Percentiles rank a stretch among this genome's conserved stretches.
These are phyloP conservation scores for Morone saxatilis DNA, from an alignment of 2,113 vertebrate genomes.

Conservation along the genomic window DNA sequence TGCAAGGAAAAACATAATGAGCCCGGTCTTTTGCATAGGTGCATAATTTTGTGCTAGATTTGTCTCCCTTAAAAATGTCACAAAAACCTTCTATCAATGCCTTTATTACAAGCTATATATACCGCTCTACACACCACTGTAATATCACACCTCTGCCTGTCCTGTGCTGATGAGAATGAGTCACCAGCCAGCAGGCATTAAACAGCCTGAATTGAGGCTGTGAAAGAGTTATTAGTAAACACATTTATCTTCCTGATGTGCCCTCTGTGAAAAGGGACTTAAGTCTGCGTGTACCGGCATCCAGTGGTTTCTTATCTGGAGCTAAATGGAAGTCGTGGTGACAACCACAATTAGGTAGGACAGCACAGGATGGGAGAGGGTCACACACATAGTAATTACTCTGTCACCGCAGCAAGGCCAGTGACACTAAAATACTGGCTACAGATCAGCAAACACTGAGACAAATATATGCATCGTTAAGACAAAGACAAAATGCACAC, in stretches of 20 bases:
- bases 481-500: constrained; percentile 32
- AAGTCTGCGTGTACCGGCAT: constrained; percentile 71
- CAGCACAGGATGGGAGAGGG: constrained; percentile 80
- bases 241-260: constrained; percentile 73
- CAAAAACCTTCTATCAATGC: constrained; percentile 7
- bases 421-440: constrained; percentile 78
- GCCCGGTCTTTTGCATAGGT: constrained; percentile 30
- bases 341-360: constrained; percentile 88
- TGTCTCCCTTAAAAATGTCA: constrained; percentile 30
- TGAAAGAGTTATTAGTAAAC: constrained; percentile 76
- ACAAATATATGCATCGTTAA: constrained; percentile 51
- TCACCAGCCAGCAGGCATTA: constrained; percentile 63
- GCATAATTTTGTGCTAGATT: constrained; percentile 20
- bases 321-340: constrained; percentile 87
- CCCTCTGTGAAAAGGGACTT: constrained; percentile 79
- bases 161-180: constrained; percentile 64
- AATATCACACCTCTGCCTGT: constrained; percentile 53
- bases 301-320: constrained; percentile 85
- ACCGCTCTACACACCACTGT: constrained; percentile 44
- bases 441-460: constrained; percentile 49
- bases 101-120: constrained; percentile 45
- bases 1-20: constrained; percentile 12
- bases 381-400: constrained; percentile 86
- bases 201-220: constrained; percentile 61
- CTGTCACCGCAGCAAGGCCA: constrained; percentile 79